These are phyloP conservation scores for Leptarthrus brevirostris DNA, from an alignment of 2,888 invertebrate species.

Conservation along the genomic window DNA sequence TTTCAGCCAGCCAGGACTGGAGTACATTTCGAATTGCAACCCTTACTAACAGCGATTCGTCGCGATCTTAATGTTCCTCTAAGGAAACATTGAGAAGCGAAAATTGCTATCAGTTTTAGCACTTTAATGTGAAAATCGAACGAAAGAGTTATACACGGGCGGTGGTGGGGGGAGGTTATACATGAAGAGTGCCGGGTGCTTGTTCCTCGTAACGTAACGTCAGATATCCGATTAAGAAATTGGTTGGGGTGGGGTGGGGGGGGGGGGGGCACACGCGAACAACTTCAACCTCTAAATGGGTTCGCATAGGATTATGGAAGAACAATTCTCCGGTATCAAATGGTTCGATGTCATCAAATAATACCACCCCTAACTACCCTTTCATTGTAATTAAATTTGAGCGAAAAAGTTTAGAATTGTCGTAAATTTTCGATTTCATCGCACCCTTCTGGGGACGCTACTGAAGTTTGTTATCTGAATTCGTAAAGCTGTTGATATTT, in stretches of 20 bases:
- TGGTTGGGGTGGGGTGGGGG: neutral
- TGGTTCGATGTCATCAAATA: constrained; percentile 53
- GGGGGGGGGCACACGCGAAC: too few relatives aligned
- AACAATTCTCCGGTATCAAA: constrained; percentile 45
- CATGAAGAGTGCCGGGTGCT: constrained; percentile 2
- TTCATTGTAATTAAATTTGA: constrained; percentile 53
- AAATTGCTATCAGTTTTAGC: constrained; percentile 55
- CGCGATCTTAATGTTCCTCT: constrained; percentile 52
- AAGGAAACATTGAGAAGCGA: constrained; percentile 53
- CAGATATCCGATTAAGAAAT: constrained; percentile 31
- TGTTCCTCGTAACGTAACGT: neutral
- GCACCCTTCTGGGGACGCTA: constrained; percentile 21
- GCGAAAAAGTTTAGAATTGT: constrained; percentile 52
- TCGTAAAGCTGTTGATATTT: constrained; percentile 19
- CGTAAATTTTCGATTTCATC: constrained; percentile 54
- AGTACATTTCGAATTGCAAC: neutral
- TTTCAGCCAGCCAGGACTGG: too few relatives aligned
- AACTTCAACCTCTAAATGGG: too few relatives aligned
- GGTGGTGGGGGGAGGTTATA: neutral
- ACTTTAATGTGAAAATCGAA: constrained; percentile 55
- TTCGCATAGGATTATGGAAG: neutral
- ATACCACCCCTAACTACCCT: constrained; percentile 26
- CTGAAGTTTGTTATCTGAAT: constrained; percentile 8
- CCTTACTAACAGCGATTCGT: constrained; percentile 30
- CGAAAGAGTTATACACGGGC: constrained; percentile 49